Percentiles rank a stretch among this genome's conserved stretches.
Conservation (phyloP, 2,888 invertebrate genomes). For the Byasa hedistus region DNA sequence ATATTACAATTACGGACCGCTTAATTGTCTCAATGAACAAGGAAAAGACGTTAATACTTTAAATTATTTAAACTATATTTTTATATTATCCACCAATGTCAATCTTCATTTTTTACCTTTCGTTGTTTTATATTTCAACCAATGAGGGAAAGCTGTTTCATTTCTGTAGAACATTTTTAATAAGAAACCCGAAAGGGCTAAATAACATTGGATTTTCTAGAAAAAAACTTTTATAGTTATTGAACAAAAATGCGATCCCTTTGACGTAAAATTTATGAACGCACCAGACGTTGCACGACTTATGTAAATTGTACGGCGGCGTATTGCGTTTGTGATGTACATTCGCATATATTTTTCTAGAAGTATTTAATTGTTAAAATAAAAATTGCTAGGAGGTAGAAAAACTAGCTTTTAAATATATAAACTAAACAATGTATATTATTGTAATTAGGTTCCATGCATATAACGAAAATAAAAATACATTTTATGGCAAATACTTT, state of each 20-base stretch:
- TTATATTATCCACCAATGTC: too few relatives aligned
- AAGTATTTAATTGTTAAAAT: neutral
- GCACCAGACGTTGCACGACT: conserved; percentile 15
- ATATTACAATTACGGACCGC: too few relatives aligned
- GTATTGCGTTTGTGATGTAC: neutral
- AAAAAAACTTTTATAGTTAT: conserved; percentile 20
- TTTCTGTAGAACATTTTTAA: conserved; percentile 1
- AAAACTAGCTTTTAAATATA: neutral
- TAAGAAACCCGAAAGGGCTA: conserved; percentile 15
- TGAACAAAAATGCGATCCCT: conserved; percentile 13
- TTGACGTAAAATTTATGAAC: conserved; percentile 13
- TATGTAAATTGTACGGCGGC: conserved; percentile 15
- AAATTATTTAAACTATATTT: too few relatives aligned
- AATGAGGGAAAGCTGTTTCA: neutral
- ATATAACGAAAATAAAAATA: neutral
- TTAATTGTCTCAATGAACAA: too few relatives aligned
- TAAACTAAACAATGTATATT: neutral
- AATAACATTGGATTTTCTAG: conserved; percentile 16
- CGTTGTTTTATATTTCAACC: neutral
- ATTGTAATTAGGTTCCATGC: neutral
- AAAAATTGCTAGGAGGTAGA: neutral
- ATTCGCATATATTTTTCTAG: neutral
- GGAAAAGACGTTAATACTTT: too few relatives aligned
- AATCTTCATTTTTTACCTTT: neutral
- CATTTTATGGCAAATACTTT: too few relatives aligned